Evolutionary conservation across 1,140 invertebrate species (phyloP).

Genomic region (Atta colombica): DNA sequence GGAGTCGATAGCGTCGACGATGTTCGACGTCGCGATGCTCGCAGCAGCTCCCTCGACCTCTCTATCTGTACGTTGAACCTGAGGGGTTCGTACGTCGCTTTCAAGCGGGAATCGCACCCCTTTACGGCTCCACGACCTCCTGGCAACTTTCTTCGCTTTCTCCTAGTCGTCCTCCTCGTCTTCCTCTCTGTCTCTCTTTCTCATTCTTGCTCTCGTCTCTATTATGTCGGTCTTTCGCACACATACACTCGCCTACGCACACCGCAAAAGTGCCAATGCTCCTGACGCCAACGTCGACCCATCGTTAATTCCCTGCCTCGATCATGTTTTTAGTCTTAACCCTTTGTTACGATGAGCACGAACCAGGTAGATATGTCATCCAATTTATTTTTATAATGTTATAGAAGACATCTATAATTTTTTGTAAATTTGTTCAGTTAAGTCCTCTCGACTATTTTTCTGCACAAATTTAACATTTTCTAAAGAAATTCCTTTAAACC

Average conservation of each 20-base stretch:
- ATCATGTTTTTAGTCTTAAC: slow-evolving; percentile 53
- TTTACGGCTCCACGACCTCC: slow-evolving; percentile 58
- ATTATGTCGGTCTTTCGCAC: slow-evolving; percentile 25
- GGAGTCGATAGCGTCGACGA: slow-evolving; percentile 55
- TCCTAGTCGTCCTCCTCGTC: neutral
- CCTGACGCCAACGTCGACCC: slow-evolving; percentile 39
- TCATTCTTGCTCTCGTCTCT: slow-evolving; percentile 10
- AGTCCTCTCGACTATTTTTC: neutral
- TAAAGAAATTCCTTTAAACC: neutral
- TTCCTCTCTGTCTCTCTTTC: slow-evolving; percentile 5
- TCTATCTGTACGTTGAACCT: slow-evolving; percentile 67
- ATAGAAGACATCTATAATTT: neutral
- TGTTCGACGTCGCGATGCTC: slow-evolving; percentile 58
- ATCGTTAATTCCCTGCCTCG: slow-evolving; percentile 44
- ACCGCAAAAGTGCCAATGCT: slow-evolving; percentile 59
- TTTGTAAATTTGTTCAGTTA: neutral
- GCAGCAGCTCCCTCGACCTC: slow-evolving; percentile 47
- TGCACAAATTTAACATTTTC: neutral
- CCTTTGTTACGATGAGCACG: slow-evolving; percentile 41
- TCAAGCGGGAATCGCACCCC: slow-evolving; percentile 57
- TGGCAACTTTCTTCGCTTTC: slow-evolving; percentile 52
- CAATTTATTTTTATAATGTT: slow-evolving; percentile 30
- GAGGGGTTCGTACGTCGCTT: slow-evolving; percentile 65
- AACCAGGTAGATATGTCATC: slow-evolving; percentile 34
- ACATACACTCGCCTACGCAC: slow-evolving; percentile 37